A percentile compares a stretch with the other conserved stretches of the same genome.
Evolutionary conservation across 2,888 invertebrate species (phyloP).

Genomic region (Hydraecia micacea): DNA sequence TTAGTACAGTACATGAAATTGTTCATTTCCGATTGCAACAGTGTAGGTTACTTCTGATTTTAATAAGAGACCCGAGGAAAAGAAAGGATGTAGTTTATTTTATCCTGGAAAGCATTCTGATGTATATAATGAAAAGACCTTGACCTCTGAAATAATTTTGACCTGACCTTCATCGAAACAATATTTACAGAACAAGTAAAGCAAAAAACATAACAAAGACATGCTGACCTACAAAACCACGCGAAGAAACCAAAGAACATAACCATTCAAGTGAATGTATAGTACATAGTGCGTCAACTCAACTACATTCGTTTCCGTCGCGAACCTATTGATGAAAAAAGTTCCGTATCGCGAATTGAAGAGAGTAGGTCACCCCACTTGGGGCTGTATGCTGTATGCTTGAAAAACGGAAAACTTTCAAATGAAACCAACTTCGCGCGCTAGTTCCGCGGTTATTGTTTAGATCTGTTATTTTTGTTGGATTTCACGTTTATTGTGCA

Average conservation of each 20-base stretch:
- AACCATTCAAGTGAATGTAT: slow-evolving; percentile 29
- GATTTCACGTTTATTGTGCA: slow-evolving; percentile 12
- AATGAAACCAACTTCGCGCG: slow-evolving; percentile 58
- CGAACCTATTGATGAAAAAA: slow-evolving; percentile 65
- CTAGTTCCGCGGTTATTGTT: slow-evolving; percentile 51
- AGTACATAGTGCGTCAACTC: slow-evolving; percentile 38
- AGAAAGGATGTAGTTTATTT: not conserved
- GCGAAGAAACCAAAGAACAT: slow-evolving; percentile 3
- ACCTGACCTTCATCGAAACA: not conserved
- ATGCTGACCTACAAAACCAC: not conserved
- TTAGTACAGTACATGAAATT: not conserved
- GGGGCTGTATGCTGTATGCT: slow-evolving; percentile 59
- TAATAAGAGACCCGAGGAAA: not conserved
- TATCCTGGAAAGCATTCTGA: not conserved
- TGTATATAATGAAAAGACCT: not conserved
- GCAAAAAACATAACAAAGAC: not conserved
- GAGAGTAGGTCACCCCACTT: slow-evolving; percentile 62
- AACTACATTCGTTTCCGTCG: slow-evolving; percentile 33
- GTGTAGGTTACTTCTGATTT: not conserved
- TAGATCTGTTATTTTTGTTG: slow-evolving; percentile 37
- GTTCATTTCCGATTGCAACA: not conserved
- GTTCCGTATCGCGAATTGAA: slow-evolving; percentile 60
- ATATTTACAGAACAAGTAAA: not conserved
- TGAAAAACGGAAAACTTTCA: slow-evolving; percentile 61
- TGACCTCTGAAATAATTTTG: not conserved